Evolutionary conservation across 1,140 invertebrate genomes (phyloP), one percentile per base, ranked within the genome.

Genomic region (Conus betulinus): DNA sequence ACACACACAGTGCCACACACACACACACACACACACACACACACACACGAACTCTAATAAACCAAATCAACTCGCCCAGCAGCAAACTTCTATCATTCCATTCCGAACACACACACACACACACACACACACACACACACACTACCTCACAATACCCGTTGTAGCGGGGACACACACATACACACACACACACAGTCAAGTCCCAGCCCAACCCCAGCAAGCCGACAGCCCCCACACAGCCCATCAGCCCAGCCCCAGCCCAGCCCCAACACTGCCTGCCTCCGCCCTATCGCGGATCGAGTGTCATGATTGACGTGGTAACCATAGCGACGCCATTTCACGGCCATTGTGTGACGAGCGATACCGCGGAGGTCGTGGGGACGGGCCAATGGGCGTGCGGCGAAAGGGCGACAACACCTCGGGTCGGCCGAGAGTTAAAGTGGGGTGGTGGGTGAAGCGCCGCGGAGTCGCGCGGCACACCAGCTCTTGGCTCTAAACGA

Each of bases 301-400:
- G 93, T 95, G 94, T 89, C 94, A 89, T 93, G 94, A 94, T 93
- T 94, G 94, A 95, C 94, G 88, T 90, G 25, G 94, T 95, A 94
- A 91, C 92, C 90, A 94, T 93, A 90, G 92, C 87, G 91, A 94
- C 91, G 92, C 91, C 94, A 92, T 92, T 93, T 91, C 90, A 89
- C 90, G 89, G 89, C 91, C 93, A 92, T 89, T 88, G 91, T 91
- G 92, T 92, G 93, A 93, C 93, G 92, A 91, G 93, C 93, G 92
- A 93, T 92, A 91, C 92, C 89, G 15, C 86, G 78, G 91, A 89
- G 93, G 93, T 93, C 92, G 92, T 85, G 63, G 84, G 86, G 87
- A 85, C 51, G 90, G 92, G 90, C 93, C 94, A 94, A 94, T 94
- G 90, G 93, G 89, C 89, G 88, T 87, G 57, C 85, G 89, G 81